Base-by-base conservation (phyloP, 2,888 invertebrate genomes). In the Cantharis rustica region DNA sequence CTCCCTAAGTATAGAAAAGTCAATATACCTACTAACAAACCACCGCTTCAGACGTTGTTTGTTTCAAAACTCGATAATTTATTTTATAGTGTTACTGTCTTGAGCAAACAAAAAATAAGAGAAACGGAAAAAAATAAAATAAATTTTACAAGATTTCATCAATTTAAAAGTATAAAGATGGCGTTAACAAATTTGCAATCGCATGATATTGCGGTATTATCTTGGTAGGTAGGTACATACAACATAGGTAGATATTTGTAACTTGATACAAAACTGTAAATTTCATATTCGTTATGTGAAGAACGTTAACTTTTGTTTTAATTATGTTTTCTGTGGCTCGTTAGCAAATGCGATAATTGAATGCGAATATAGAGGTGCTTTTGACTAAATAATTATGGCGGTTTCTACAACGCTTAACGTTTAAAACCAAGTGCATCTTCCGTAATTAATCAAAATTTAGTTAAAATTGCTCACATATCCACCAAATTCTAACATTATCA, bases 251-350 rank as follows among this genome's bases (percentile, higher is more conserved):
- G 16, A 17, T 78, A 74, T 74, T 78, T 76, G 73, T 68, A 70
- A 72, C 73, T 63, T 71, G 68, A 78, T 75, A 73, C 73, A 73
- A 75, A 68, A 73, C 75, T 23, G 73, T 78, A 75, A 75, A 74
- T 76, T 76, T 71, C 69, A 47, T 72, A 73, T 76, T 78, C 78
- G 74, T 78, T 76, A 76, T 74, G 78, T 78, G 76, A 76, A 78
- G 78, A 76, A 78, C 71, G 74, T 68, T 61, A 76, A 75, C 78
- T 75, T 74, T 71, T 76, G 76, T 76, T 78, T 78, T 74, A 78
- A 73, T 75, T 75, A 73, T 73, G 73, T 76, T 78, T 78, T 74
- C 76, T 71, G 76, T 63, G 75, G 75, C 78, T 78, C 75, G 75
- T 78, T 78, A 78, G 73, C 27, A 78, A 78, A 73, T 75, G 71